phyloP scores from a whole-genome alignment of 2,797 vertebrate genomes.

The Enteromius argenteus region DNA sequence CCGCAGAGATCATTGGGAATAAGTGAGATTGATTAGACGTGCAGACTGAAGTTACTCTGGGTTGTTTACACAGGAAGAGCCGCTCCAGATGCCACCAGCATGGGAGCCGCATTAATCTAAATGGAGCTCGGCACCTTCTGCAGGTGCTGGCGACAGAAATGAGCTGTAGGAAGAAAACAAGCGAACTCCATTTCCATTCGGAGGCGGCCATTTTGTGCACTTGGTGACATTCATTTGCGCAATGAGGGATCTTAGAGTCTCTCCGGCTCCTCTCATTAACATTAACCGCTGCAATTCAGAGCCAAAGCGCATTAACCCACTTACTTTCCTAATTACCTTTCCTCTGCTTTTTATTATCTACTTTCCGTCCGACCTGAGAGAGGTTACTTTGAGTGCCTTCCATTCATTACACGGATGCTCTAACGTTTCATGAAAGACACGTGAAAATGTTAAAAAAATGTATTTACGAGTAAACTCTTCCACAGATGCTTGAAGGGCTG shows the following conservation, averaged over 20 bases:
- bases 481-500: conserved; percentile 19
- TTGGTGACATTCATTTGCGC: conserved; percentile 68
- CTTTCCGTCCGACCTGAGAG: conserved; percentile 44
- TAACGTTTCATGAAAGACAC: neutral
- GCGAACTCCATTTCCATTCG: conserved; percentile 53
- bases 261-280: conserved; percentile 67
- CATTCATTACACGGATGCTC: conserved; percentile 15
- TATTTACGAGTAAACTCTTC: conserved; percentile 43
- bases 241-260: conserved; percentile 63
- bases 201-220: conserved; percentile 60
- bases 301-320: conserved; percentile 70
- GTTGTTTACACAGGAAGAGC: conserved; percentile 11
- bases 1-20: conserved; percentile 42
- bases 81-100: conserved; percentile 70
- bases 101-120: conserved; percentile 68
- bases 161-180: conserved; percentile 54
- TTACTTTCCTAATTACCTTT: conserved; percentile 67
- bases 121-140: conserved; percentile 70
- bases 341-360: conserved; percentile 47
- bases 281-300: conserved; percentile 65
- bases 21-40: conserved; percentile 42
- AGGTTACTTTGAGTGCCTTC: conserved; percentile 26
- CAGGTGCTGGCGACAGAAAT: conserved; percentile 64
- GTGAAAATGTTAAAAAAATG: conserved; percentile 1
- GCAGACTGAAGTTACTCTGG: conserved; percentile 5